Percentiles rank a stretch among this genome's conserved stretches.
These are phyloP conservation scores for Eleutherodactylus coqui DNA, from an alignment of 2,797 vertebrate genomes.

Conservation along the genomic window DNA sequence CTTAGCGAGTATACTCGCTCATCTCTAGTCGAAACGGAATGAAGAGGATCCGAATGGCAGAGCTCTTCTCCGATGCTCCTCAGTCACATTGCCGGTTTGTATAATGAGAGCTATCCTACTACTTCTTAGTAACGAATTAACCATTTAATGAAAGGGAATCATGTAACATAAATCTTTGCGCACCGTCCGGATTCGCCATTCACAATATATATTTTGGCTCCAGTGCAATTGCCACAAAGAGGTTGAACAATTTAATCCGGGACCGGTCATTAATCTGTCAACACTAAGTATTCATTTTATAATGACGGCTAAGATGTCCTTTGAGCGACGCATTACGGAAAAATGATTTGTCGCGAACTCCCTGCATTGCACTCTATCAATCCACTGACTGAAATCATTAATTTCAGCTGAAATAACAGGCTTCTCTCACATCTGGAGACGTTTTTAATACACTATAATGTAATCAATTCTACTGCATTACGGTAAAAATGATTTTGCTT, in stretches of 20 bases:
- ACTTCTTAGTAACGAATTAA: conserved; percentile 10
- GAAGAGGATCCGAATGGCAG: not conserved
- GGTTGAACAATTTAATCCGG: conserved; percentile 54
- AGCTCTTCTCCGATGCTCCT: not conserved
- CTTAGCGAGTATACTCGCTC: too few relatives aligned
- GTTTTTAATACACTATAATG: conserved; percentile 1
- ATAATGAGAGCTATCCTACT: not conserved
- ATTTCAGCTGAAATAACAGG: conserved; percentile 38
- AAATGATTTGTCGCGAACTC: conserved; percentile 56
- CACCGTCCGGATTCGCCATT: conserved; percentile 9
- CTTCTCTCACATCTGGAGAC: not conserved
- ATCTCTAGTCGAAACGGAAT: too few relatives aligned
- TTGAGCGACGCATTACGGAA: conserved; percentile 55
- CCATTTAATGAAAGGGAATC: conserved; percentile 16
- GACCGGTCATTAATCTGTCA: conserved; percentile 62
- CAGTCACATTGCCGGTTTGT: not conserved
- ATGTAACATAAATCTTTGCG: not conserved
- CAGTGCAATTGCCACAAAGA: conserved; percentile 49
- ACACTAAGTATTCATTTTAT: conserved; percentile 53
- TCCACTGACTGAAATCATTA: conserved; percentile 53
- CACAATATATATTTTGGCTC: conserved; percentile 56
- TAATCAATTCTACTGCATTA: not conserved
- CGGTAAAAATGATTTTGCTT: not conserved
- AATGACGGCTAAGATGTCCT: conserved; percentile 51
- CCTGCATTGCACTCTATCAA: conserved; percentile 52